phyloP scores from a whole-genome alignment of 2,113 vertebrate species.

The Alosa alosa region DNA sequence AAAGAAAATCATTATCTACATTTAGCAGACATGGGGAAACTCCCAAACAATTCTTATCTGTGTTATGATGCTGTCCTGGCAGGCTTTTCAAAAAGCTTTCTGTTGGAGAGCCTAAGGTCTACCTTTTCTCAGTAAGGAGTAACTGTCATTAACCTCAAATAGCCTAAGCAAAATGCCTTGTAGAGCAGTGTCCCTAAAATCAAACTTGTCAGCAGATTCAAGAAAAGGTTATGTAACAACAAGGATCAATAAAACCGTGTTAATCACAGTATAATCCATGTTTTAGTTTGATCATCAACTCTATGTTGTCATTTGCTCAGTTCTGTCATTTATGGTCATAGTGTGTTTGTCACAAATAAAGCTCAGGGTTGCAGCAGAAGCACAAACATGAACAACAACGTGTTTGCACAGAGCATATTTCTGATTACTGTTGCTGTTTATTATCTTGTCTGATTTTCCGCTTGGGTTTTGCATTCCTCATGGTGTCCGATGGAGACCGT shows the following conservation, averaged over 20 bases:
- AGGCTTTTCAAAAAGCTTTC: neutral
- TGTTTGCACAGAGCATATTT: constrained; percentile 25
- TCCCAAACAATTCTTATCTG: neutral
- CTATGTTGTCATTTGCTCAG: neutral
- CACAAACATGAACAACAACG: constrained; percentile 26
- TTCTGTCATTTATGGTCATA: neutral
- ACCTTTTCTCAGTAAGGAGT: neutral
- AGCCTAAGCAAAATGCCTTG: no score
- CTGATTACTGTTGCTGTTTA: constrained; percentile 20
- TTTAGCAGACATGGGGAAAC: neutral
- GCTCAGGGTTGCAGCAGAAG: constrained; percentile 60
- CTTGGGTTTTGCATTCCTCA: constrained; percentile 47
- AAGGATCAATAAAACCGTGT: neutral
- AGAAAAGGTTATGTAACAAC: neutral
- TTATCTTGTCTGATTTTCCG: constrained; percentile 31
- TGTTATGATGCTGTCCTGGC: neutral
- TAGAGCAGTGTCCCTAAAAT: neutral
- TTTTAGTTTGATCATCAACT: neutral
- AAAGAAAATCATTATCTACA: neutral
- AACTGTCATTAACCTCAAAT: neutral
- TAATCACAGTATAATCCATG: neutral
- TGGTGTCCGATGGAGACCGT: constrained; percentile 39
- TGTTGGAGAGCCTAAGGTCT: neutral
- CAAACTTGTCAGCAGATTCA: neutral
- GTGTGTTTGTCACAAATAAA: constrained; percentile 25